Percentiles rank a stretch among this genome's conserved stretches.
Conservation (phyloP, 2,797 vertebrate genomes). For the Podargus strigoides region DNA sequence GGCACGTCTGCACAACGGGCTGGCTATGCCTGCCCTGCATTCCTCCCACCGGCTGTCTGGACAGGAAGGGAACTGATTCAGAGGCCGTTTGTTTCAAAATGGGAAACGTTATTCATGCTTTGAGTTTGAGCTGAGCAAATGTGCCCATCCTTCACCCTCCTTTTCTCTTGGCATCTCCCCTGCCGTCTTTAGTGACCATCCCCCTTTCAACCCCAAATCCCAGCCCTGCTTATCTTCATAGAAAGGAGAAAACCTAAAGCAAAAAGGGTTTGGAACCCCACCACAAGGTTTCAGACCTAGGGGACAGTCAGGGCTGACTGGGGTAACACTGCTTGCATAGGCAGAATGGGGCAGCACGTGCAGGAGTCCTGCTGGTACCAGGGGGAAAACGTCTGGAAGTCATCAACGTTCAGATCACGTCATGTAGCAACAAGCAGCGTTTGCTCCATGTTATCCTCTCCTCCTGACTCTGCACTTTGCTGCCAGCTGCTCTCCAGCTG, state of each 20-base stretch:
- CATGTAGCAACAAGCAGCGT: fast-evolving
- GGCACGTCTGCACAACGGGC: not conserved
- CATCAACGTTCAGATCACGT: not conserved
- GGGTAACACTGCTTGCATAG: fast-evolving
- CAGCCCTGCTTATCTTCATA: not conserved
- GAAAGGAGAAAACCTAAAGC: not conserved
- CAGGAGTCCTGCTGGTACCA: not conserved
- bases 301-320: not conserved
- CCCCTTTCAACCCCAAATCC: not conserved
- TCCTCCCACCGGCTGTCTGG: not conserved
- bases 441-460: not conserved
- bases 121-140: too few species aligned
- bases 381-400: not conserved
- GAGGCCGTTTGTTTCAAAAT: not conserved
- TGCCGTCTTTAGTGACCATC: fast-evolving
- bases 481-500: not conserved
- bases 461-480: not conserved
- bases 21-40: not conserved
- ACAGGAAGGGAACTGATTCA: not conserved
- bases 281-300: not conserved
- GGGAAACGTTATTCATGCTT: not conserved
- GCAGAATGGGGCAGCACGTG: not conserved
- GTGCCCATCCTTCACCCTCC: too few species aligned
- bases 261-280: not conserved
- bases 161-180: not conserved